Evolutionary conservation across 1,140 invertebrate species (phyloP).

Genomic region (Procambarus virginalis): DNA sequence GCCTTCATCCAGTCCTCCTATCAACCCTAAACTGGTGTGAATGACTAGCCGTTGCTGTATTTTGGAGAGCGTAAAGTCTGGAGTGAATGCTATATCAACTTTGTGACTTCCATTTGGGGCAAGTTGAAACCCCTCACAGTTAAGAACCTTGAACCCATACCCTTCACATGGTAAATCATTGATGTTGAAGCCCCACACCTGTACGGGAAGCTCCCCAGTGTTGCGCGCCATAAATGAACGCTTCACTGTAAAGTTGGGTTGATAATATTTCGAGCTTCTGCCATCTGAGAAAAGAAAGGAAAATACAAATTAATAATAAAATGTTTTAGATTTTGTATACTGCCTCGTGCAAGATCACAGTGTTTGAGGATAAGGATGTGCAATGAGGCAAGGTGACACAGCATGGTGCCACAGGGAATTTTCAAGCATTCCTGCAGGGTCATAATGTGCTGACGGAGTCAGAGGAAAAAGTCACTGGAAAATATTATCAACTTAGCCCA

Average conservation of each 20-base stretch:
- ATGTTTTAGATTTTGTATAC: no score
- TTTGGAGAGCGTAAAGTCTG: conserved; percentile 91
- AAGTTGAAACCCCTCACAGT: conserved; percentile 88
- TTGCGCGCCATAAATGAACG: conserved; percentile 91
- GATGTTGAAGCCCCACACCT: conserved; percentile 84
- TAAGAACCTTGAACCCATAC: conserved; percentile 89
- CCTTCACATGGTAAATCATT: conserved; percentile 86
- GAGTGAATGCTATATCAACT: conserved; percentile 93
- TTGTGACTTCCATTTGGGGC: conserved; percentile 87
- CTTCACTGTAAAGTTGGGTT: conserved; percentile 85
- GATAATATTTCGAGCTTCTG: conserved; percentile 75
- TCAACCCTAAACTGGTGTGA: conserved; percentile 76
- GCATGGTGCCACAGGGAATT: no score
- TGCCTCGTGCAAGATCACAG: no score
- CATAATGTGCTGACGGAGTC: no score
- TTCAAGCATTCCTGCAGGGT: no score
- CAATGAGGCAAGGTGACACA: no score
- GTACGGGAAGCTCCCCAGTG: conserved; percentile 87
- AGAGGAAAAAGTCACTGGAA: no score
- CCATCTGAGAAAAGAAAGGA: conserved; percentile 74
- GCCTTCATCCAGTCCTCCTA: conserved; percentile 72
- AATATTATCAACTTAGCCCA: no score
- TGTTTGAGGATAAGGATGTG: no score
- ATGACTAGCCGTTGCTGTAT: conserved; percentile 80
- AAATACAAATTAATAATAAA: not conserved